Percentiles rank a stretch among this genome's conserved stretches.
Evolutionary conservation across 1,140 invertebrate genomes (phyloP).

Genomic region (Cydia strobilella): DNA sequence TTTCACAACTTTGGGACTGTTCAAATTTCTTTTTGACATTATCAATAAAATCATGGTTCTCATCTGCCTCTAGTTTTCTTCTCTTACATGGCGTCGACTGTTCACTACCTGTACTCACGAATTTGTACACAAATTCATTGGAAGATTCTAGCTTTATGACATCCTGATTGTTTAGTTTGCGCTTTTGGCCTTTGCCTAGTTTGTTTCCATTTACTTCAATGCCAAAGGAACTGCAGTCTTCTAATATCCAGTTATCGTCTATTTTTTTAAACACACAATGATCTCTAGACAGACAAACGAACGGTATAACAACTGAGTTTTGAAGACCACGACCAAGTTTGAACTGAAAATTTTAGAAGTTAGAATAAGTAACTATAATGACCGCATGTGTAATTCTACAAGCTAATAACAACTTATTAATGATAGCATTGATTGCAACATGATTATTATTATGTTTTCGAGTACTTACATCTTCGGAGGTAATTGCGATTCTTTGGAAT

Average conservation of each 20-base stretch:
- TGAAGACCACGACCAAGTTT: conserved; percentile 75
- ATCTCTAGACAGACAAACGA: conserved; percentile 77
- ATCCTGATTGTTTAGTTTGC: conserved; percentile 71
- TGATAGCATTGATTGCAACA: not conserved
- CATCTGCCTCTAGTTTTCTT: conserved; percentile 57
- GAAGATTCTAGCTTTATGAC: conserved; percentile 73
- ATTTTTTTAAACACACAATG: conserved; percentile 76
- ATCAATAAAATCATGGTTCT: conserved; percentile 62
- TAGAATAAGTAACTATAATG: conserved; percentile 32
- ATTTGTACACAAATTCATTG: conserved; percentile 75
- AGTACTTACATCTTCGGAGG: conserved; percentile 52
- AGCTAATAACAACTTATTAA: not conserved
- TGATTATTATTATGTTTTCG: not conserved
- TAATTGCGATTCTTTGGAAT: conserved; percentile 54
- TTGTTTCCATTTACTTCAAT: conserved; percentile 75
- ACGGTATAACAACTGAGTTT: conserved; percentile 75
- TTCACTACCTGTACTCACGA: conserved; percentile 48
- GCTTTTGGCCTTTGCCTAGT: conserved; percentile 58
- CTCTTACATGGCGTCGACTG: conserved; percentile 59
- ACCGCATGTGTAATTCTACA: not conserved
- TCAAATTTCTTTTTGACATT: conserved; percentile 78
- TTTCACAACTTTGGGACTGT: conserved; percentile 71
- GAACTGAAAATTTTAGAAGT: conserved; percentile 64
- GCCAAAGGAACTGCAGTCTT: conserved; percentile 77
- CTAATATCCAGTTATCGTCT: conserved; percentile 57